Evolutionary conservation across 2,888 invertebrate genomes (phyloP), one percentile per base, ranked within the genome.

Genomic region (Priocnemis perturbator): DNA sequence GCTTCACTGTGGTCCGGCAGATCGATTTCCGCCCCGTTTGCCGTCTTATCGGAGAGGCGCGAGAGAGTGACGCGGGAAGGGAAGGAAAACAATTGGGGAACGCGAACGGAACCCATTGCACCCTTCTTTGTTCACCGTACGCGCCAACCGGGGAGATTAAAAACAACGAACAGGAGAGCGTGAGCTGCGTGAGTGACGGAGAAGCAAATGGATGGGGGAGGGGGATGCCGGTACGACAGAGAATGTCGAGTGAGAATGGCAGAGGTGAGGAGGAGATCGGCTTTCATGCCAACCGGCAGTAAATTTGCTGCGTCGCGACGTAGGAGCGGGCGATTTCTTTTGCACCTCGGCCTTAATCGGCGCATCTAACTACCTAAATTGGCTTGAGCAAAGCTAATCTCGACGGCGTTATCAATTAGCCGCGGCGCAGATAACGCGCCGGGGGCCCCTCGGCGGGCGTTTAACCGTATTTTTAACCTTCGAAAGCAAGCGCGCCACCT

Each of bases 351-450:
- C 77, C 74, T 80, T 85, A 83, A 85, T 84, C 83, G 78, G 76
- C 77, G 78, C 79, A 83, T 81, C 83, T 81, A 75, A 79, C 81
- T 81, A 81, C 78, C 81, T 82, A 85, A 85, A 85, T 85, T 85
- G 83, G 83, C 75, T 71, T 63, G 76, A 74, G 81, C 78, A 74
- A 78, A 77, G 79, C 83, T 85, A 84, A 86, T 85, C 84, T 84
- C 69, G 69, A 74, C 76, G 81, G 82, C 79, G 83, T 85, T 86
- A 86, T 86, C 86, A 86, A 86, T 86, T 86, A 85, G 78, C 72
- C 71, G 67, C 64, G 60, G 71, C 70, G 70, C 74, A 71, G 81
- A 83, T 85, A 83, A 78, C 74, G 63, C 67, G 70, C 26, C 48
- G 14, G 14, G 65, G 26, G 62, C 57, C 55, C 23, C 11, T 11